Conservation (phyloP, 2,113 vertebrate genomes). For the Phodopus roborovskii region DNA sequence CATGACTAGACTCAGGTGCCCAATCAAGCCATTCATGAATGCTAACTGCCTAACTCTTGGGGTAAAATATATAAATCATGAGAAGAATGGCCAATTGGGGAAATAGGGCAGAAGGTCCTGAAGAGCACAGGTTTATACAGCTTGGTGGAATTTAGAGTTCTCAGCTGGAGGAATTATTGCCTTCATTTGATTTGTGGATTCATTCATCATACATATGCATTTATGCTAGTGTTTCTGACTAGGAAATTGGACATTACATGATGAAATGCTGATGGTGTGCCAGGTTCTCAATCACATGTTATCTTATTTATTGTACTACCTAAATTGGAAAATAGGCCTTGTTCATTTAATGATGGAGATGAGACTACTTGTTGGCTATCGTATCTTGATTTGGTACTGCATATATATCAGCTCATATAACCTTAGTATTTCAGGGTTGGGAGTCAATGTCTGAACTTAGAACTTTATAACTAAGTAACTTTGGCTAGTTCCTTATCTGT, state of each 20-base stretch:
- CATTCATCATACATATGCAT: not conserved
- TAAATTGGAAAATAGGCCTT: not conserved
- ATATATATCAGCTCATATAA: not conserved
- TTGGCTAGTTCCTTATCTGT: not conserved
- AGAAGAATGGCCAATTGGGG: not conserved
- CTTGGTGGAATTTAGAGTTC: not conserved
- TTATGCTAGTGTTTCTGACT: not conserved
- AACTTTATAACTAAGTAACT: not conserved
- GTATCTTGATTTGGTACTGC: not conserved
- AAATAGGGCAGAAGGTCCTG: constrained; percentile 1
- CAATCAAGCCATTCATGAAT: constrained; percentile 42
- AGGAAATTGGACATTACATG: not conserved
- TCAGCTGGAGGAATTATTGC: not conserved
- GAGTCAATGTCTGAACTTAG: not conserved
- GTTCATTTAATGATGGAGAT: not conserved
- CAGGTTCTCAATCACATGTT: not conserved
- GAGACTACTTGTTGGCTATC: not conserved
- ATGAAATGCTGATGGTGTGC: not conserved
- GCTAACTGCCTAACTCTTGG: not conserved
- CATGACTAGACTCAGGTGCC: constrained; percentile 65
- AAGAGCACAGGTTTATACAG: not conserved
- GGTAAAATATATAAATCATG: not conserved
- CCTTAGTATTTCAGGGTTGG: not conserved
- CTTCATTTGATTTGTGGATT: not conserved
- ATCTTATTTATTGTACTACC: not conserved